phyloP scores from a whole-genome alignment of 2,888 invertebrate genomes.

The Lobophora halterata region DNA sequence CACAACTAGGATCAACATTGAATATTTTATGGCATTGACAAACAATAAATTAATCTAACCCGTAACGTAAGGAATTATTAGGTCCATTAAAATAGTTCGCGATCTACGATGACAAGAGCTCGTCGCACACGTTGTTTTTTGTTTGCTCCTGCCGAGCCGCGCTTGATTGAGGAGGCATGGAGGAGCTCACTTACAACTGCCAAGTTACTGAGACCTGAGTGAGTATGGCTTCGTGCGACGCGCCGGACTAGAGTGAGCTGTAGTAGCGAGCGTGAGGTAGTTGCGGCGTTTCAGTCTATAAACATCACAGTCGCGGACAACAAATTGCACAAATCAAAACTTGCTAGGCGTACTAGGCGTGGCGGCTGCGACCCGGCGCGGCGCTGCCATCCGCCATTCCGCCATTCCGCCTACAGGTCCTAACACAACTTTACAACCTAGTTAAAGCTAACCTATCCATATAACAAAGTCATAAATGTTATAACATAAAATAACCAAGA shows the following conservation, averaged over 20 bases:
- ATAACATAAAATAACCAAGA: slow-evolving; percentile 71
- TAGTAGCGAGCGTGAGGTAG: slow-evolving; percentile 77
- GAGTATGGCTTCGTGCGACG: slow-evolving; percentile 55
- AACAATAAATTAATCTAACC: slow-evolving; percentile 61
- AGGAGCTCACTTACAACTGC: slow-evolving; percentile 7
- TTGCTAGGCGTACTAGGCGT: slow-evolving; percentile 62
- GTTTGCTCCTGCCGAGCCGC: slow-evolving; percentile 12
- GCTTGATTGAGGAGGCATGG: slow-evolving; percentile 6
- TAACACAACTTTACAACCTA: slow-evolving; percentile 61
- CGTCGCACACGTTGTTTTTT: slow-evolving; percentile 51
- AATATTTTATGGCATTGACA: no score
- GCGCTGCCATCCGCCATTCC: slow-evolving; percentile 54
- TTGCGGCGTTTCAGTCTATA: slow-evolving; percentile 83
- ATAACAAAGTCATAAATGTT: slow-evolving; percentile 76
- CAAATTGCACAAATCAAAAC: slow-evolving; percentile 73
- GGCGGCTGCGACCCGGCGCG: slow-evolving; percentile 44
- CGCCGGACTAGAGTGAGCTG: slow-evolving; percentile 74
- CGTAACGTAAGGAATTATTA: slow-evolving; percentile 61
- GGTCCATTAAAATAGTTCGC: slow-evolving; percentile 56
- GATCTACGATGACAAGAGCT: slow-evolving; percentile 58
- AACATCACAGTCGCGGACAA: slow-evolving; percentile 85
- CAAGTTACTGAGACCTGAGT: slow-evolving; percentile 23
- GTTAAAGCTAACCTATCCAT: slow-evolving; percentile 76
- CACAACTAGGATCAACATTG: no score
- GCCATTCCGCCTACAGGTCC: slow-evolving; percentile 61